These are phyloP conservation scores for Chinchilla lanigera DNA, from an alignment of 2,113 vertebrate genomes.

Conservation along the genomic window DNA sequence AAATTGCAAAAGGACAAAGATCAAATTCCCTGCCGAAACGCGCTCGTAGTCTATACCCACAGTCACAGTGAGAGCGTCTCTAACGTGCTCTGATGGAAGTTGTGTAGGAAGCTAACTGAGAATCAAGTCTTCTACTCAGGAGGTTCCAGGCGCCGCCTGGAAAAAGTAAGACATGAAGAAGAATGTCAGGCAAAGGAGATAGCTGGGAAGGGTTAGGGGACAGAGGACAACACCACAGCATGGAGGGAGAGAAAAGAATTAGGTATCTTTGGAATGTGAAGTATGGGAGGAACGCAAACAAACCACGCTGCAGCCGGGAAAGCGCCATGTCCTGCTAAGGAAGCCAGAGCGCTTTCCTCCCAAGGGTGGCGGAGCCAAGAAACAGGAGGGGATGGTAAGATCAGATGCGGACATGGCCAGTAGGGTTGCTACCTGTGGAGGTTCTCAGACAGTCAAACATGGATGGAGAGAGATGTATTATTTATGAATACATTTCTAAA, in stretches of 20 bases:
- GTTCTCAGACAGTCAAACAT: background rate
- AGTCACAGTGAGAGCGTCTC: background rate
- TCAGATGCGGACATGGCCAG: background rate
- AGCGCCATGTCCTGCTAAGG: background rate
- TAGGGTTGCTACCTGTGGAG: background rate
- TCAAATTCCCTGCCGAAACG: constrained; percentile 34
- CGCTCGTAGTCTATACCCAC: background rate
- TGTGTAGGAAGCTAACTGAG: background rate
- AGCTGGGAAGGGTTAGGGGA: background rate
- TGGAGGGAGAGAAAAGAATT: background rate
- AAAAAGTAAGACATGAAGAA: background rate
- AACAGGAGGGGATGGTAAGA: background rate
- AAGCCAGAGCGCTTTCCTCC: background rate
- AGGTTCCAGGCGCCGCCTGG: background rate
- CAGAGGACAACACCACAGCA: background rate
- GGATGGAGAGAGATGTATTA: background rate
- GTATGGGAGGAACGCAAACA: background rate
- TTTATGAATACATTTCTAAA: constrained; percentile 34
- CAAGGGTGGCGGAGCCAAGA: background rate
- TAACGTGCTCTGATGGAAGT: background rate
- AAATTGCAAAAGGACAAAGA: background rate
- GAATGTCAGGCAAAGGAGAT: background rate
- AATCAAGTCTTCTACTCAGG: background rate
- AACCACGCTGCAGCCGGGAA: background rate
- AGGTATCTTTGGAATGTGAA: background rate